Evolutionary conservation across 2,888 invertebrate genomes (phyloP), one percentile per base, ranked within the genome.

Genomic region (Spodoptera littoralis): DNA sequence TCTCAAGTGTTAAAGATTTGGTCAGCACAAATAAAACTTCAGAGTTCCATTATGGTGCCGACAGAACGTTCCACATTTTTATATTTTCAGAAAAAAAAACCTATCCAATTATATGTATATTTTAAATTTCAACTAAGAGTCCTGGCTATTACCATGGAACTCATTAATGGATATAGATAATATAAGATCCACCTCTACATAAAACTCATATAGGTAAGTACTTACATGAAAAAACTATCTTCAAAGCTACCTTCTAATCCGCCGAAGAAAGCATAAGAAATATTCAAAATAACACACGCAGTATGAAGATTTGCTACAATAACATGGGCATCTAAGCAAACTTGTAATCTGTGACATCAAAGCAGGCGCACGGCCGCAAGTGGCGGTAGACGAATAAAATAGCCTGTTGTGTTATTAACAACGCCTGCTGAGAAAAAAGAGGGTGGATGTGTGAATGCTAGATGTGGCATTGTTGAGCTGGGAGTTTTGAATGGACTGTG

Each of bases 351-450:
- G 85, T 83, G 73, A 89, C 91, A 92, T 92, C 89, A 90, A 92
- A 91, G 92, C 91, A 76, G 86, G 84, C 89, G 85, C 93, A 93
- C 92, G 92, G 82, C 85, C 88, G 87, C 91, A 89, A 91, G 90
- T 90, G 91, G 85, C 86, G 85, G 87, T 81, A 88, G 88, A 87
- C 90, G 90, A 90, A 92, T 92, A 92, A 92, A 93, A 92, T 92
- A 90, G 90, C 89, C 91, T 88, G 92, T 91, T 92, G 92, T 92
- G 93, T 92, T 94, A 93, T 93, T 93, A 94, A 93, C 93, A 90
- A 90, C 88, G 87, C 86, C 88, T 84, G 81, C 63, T 76, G 80
- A 83, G 88, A 90, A 88, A 89, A 88, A 89, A 81, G 85, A 84
- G 89, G 89, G 84, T 75, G 84, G 88, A 72, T 57, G 45, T 36